Base-by-base conservation (phyloP, 2,113 vertebrate species). In the Scatophagus argus region DNA sequence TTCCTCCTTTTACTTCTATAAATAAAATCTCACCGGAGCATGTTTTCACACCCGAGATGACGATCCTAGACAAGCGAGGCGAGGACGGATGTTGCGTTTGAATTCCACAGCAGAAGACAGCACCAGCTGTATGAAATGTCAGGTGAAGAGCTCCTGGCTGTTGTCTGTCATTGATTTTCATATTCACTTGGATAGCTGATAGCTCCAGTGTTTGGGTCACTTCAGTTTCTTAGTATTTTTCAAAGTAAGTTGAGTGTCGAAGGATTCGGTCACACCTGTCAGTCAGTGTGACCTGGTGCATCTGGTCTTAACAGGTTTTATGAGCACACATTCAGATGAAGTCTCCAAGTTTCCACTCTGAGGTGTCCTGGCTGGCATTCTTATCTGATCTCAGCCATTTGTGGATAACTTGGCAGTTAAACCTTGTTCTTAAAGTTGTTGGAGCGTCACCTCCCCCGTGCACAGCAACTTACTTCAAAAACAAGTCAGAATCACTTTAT, bases 141-240 rank as follows among this genome's bases (percentile, higher is more conserved):
- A 44, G 36, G 34, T 39, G 58, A 65, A 32, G 54, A 41, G 27
- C 32, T 43, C 29, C 29, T 41, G 55, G 13, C 31, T 67, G 38
- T 38, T 55, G 32, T 38, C 52, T 6, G 3, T 36, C 75, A 75
- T 75, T 79, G 69, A 74, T 64, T 86, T 54, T 68, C 19, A 49
- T 47, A 43, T 61, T 38, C 34, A 23, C 66, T 65, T 19, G 23
- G 38, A 21, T 8, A 27, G 38, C 59, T 71, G 17, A 27, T 11
- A 14, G 38, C 27, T 55, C 1, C 10, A 29, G 34, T 47, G 29
- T 43, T 59, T 54, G 5, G 5, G 31, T 3, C 17, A 43, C 16
- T 51, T 64, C 23, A 55, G 6, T 58, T 56, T 31, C 36, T 2
- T 31, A 14, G 43, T 47, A 31, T 31, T 56, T 29, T 55, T 59